Evolutionary conservation across 2,888 invertebrate species (phyloP).

Genomic region (Drosophila setosimentum): DNA sequence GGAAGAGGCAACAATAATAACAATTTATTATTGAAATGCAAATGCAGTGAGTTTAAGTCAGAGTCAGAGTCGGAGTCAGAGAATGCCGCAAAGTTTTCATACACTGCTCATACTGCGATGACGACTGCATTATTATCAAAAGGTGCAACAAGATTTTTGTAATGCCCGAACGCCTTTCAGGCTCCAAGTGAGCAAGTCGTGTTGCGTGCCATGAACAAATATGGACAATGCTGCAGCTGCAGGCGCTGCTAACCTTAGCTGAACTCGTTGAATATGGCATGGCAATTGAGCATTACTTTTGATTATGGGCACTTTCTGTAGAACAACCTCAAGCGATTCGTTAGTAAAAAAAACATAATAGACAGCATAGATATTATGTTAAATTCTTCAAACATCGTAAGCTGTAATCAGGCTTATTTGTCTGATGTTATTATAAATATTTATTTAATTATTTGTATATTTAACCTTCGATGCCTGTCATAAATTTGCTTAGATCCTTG

Average conservation of each 20-base stretch:
- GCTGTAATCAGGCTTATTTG: neutral
- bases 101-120: conserved; percentile 26
- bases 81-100: conserved; percentile 53
- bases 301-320: neutral
- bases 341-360: neutral
- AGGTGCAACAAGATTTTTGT: conserved; percentile 44
- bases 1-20: conserved; percentile 65
- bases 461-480: neutral
- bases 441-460: neutral
- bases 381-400: too few species aligned
- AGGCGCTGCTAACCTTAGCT: conserved; percentile 47
- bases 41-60: conserved; percentile 51
- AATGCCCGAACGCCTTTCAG: conserved; percentile 18
- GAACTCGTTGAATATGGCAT: conserved; percentile 51
- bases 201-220: conserved; percentile 52
- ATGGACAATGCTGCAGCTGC: conserved; percentile 25
- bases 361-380: neutral
- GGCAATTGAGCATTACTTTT: conserved; percentile 48
- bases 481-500: neutral
- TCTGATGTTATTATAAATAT: neutral
- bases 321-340: neutral
- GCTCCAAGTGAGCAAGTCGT: conserved; percentile 1
- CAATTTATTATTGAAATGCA: conserved; percentile 72
- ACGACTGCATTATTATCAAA: conserved; percentile 54
- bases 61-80: conserved; percentile 32